phyloP scores from a whole-genome alignment of 1,140 invertebrate species.

The Anastrepha obliqua region DNA sequence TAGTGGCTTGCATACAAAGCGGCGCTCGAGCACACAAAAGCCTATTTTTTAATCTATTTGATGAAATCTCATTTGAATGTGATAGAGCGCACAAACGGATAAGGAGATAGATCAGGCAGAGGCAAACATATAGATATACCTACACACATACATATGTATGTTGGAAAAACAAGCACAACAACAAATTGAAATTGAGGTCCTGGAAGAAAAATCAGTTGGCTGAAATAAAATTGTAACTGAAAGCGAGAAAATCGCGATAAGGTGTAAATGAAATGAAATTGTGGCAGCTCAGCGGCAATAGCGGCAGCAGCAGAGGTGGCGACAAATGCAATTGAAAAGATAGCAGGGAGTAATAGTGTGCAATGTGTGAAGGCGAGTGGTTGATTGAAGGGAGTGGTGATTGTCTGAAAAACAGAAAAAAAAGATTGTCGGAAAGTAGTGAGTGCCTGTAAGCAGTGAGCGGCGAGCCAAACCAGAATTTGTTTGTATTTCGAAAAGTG shows the following conservation, averaged over 20 bases:
- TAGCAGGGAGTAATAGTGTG: neutral
- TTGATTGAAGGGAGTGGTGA: neutral
- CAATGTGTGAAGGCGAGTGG: neutral
- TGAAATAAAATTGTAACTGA: slow-evolving; percentile 36
- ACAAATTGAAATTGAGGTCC: neutral
- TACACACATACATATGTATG: neutral
- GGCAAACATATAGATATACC: neutral
- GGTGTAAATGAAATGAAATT: slow-evolving; percentile 49
- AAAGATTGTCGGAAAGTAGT: neutral
- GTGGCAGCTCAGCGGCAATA: neutral
- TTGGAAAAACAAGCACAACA: neutral
- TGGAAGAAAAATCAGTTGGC: slow-evolving; percentile 1
- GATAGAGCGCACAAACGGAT: slow-evolving; percentile 44
- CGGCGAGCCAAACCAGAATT: too few relatives aligned
- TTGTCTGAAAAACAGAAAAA: neutral
- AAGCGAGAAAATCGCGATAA: slow-evolving; percentile 46
- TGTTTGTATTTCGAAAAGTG: too few relatives aligned
- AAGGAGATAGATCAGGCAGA: slow-evolving; percentile 1
- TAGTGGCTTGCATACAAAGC: neutral
- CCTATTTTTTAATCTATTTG: slow-evolving; percentile 27
- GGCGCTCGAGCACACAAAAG: neutral
- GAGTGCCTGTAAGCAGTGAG: neutral
- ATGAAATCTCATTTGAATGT: slow-evolving; percentile 48
- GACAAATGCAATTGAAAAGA: slow-evolving; percentile 19
- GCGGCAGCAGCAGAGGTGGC: neutral